Evolutionary conservation across 2,888 invertebrate genomes (phyloP), one percentile per base, ranked within the genome.

Genomic region (Elegia similella): DNA sequence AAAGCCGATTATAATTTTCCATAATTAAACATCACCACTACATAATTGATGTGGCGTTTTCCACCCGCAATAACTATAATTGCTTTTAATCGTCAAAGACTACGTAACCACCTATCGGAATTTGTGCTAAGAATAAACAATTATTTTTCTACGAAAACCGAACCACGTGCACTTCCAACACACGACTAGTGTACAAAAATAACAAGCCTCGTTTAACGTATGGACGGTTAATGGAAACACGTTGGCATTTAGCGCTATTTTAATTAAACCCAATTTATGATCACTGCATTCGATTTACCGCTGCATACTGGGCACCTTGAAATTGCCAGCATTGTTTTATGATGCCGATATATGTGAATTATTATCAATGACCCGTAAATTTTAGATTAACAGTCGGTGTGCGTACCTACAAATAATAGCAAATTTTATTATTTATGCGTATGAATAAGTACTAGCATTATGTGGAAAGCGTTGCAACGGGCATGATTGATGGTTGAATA

Each of bases 211-310:
- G 61, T 56, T 61, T 59, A 59, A 47, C 55, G 59, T 65, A 60
- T 60, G 59, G 63, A 70, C 74, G 75, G 75, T 75, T 73, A 76
- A 73, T 71, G 65, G 69, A 71, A 74, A 66, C 62, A 67, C 60
- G 62, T 69, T 78, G 75, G 67, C 73, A 77, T 78, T 79, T 73
- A 79, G 68, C 67, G 62, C 67, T 67, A 66, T 63, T 75, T 75
- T 72, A 73, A 75, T 75, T 76, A 75, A 73, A 76, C 67, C 48
- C 66, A 75, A 76, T 78, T 72, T 70, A 70, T 72, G 64, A 73
- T 71, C 62, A 64, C 59, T 62, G 44, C 58, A 63, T 63, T 61
- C 62, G 61, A 68, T 64, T 63, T 61, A 59, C 61, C 55, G 56
- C 63, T 43, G 54, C 48, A 38, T 55, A 62, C 43, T 57, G 60